Evolutionary conservation across 2,113 vertebrate genomes (phyloP).

Genomic region (Cairina moschata): DNA sequence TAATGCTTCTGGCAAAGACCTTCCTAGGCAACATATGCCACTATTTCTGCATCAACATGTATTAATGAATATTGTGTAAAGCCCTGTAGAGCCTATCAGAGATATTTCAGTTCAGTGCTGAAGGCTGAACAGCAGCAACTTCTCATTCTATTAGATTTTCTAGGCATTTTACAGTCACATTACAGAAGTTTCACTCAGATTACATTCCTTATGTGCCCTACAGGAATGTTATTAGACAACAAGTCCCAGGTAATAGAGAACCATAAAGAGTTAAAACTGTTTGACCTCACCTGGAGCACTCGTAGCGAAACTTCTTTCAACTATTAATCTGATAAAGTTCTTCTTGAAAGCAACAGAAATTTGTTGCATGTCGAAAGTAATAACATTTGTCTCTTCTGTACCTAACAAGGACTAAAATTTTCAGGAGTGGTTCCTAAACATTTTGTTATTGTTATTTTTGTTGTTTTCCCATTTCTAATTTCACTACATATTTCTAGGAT

Average conservation of each 20-base stretch:
- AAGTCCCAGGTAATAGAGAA: neutral
- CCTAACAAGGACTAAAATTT: neutral
- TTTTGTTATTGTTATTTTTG: neutral
- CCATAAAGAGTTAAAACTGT: neutral
- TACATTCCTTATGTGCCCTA: neutral
- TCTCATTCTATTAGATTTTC: neutral
- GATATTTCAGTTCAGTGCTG: neutral
- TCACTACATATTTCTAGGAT: neutral
- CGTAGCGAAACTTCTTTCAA: neutral
- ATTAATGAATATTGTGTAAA: neutral
- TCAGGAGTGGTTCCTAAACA: neutral
- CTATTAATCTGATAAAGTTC: neutral
- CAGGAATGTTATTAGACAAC: neutral
- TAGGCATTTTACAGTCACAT: neutral
- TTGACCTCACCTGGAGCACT: neutral
- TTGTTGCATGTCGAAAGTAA: neutral
- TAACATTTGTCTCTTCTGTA: neutral
- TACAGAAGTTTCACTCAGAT: neutral
- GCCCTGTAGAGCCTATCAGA: neutral
- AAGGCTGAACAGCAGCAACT: neutral
- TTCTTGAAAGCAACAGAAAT: neutral
- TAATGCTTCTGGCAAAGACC: neutral
- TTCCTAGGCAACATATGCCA: neutral
- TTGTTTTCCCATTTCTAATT: neutral
- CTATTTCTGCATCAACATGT: neutral